A percentile compares a stretch with the other conserved stretches of the same genome.
Evolutionary conservation across 2,888 invertebrate genomes (phyloP).

Genomic region (Caenorhabditis zanzibari): DNA sequence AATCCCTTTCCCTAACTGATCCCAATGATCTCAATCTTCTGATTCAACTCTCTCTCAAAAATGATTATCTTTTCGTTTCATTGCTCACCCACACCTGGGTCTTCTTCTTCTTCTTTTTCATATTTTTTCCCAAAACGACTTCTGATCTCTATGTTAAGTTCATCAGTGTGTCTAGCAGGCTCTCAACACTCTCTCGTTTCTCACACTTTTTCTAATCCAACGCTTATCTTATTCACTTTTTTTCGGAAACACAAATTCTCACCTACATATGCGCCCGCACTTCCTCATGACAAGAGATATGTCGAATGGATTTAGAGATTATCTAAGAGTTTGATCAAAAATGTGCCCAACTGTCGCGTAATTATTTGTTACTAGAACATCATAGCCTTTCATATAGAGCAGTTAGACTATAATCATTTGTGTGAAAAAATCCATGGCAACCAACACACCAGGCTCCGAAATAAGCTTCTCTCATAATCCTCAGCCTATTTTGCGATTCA

Average conservation of each 20-base stretch:
- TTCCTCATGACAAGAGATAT: slow-evolving; percentile 1
- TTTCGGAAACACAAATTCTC: slow-evolving; percentile 9
- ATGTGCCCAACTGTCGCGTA: not conserved
- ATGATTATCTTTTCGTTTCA: slow-evolving; percentile 3
- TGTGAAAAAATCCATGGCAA: no score
- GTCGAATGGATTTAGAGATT: not conserved
- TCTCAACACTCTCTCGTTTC: slow-evolving; percentile 2
- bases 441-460: no score
- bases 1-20: not conserved
- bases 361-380: not conserved
- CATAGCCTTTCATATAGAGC: no score
- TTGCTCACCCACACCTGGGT: slow-evolving; percentile 8
- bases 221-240: slow-evolving; percentile 38
- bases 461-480: no score
- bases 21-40: not conserved
- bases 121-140: slow-evolving; percentile 1
- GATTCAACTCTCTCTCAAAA: not conserved
- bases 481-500: no score
- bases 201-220: slow-evolving; percentile 24
- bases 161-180: not conserved
- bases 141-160: slow-evolving; percentile 38
- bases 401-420: no score
- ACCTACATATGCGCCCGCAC: not conserved
- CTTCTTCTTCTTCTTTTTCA: not conserved
- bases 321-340: not conserved